phyloP scores from a whole-genome alignment of 2,797 vertebrate species.

The Peromyscus aztecus region DNA sequence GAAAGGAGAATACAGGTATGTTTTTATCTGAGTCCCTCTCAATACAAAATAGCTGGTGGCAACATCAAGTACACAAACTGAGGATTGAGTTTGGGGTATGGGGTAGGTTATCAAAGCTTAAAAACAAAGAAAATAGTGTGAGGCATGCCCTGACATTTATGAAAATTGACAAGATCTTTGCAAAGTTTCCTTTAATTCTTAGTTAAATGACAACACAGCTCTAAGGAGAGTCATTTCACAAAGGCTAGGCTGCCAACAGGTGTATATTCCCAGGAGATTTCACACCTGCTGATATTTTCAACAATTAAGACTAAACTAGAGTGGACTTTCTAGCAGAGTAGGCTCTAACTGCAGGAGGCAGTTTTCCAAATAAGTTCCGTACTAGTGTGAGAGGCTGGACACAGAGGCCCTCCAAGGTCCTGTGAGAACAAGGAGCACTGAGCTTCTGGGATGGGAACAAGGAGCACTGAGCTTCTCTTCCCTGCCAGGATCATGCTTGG shows the following conservation, averaged over 20 bases:
- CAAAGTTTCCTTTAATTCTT: slow-evolving; percentile 30
- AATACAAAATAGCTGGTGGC: neutral
- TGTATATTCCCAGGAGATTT: neutral
- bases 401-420: neutral
- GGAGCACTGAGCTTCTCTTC: neutral
- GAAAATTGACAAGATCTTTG: neutral
- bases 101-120: neutral
- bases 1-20: neutral
- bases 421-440: neutral
- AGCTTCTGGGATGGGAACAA: neutral
- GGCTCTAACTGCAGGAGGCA: neutral
- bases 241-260: neutral
- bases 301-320: neutral
- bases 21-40: neutral
- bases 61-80: neutral
- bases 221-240: neutral
- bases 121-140: neutral
- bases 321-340: neutral
- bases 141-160: neutral
- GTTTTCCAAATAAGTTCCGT: neutral
- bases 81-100: neutral
- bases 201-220: neutral
- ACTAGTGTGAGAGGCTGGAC: neutral
- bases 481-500: neutral
- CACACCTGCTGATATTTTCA: neutral